Conservation (phyloP, 2,797 vertebrate species). For the Oryzias sinensis region DNA sequence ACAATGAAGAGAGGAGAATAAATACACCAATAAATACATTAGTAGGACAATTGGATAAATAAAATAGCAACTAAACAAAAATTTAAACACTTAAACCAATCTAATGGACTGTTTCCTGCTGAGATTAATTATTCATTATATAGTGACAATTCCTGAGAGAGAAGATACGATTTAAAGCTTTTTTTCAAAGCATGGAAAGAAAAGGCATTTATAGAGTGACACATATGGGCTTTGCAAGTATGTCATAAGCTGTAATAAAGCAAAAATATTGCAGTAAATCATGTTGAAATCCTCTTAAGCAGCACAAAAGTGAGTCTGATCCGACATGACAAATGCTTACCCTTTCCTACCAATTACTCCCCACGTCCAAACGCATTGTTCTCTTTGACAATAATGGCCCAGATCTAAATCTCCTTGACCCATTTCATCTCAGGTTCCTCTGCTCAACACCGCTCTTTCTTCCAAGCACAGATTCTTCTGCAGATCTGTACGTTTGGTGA, state of each 20-base stretch:
- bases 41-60: too few species aligned
- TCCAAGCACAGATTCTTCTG: conserved; percentile 32
- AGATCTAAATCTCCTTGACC: conserved; percentile 73
- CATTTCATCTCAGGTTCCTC: conserved; percentile 56
- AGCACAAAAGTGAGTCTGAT: conserved; percentile 40
- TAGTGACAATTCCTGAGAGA: too few species aligned
- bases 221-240: conserved; percentile 36
- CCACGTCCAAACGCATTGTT: conserved; percentile 58
- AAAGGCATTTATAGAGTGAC: conserved; percentile 11
- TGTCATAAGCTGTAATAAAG: conserved; percentile 29
- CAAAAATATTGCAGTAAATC: conserved; percentile 42
- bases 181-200: too few species aligned
- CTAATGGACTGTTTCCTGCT: too few species aligned
- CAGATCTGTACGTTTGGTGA: background rate
- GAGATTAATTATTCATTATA: too few species aligned
- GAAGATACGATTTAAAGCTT: too few species aligned
- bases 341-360: conserved; percentile 62
- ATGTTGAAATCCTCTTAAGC: conserved; percentile 48
- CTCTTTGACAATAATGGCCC: conserved; percentile 64
- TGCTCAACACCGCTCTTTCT: conserved; percentile 25
- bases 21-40: too few species aligned
- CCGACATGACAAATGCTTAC: conserved; percentile 60
- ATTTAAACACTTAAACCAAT: too few species aligned
- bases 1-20: too few species aligned
- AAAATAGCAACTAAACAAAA: too few species aligned